Evolutionary conservation across 2,888 invertebrate species (phyloP).

Genomic region (Cylloceria caligata): DNA sequence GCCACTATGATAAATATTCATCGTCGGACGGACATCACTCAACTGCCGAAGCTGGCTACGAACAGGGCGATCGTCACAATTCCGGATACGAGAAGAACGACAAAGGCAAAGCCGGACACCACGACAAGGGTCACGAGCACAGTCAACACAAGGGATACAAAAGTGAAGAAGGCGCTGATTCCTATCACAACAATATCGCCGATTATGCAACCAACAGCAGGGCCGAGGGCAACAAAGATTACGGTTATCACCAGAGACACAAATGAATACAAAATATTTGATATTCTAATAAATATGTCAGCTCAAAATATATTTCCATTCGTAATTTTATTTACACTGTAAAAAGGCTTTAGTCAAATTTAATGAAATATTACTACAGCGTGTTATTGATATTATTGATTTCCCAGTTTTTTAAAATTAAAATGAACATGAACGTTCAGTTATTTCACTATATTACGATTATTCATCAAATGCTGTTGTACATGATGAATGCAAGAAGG

Average conservation of each 20-base stretch:
- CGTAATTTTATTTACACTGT: conserved; percentile 10
- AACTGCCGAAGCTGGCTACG: conserved; percentile 91
- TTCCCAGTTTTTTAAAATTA: background rate
- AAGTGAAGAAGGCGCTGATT: conserved; percentile 91
- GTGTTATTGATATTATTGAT: conserved; percentile 7
- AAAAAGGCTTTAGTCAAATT: conserved; percentile 17
- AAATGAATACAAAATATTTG: conserved; percentile 66
- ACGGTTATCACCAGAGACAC: conserved; percentile 87
- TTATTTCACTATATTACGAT: background rate
- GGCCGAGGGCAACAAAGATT: conserved; percentile 91
- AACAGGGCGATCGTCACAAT: conserved; percentile 93
- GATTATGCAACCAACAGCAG: conserved; percentile 92
- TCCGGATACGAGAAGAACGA: conserved; percentile 91
- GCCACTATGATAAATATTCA: conserved; percentile 92
- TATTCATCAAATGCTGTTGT: background rate
- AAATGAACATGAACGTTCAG: background rate
- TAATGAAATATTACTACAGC: conserved; percentile 23
- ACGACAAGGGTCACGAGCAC: conserved; percentile 92
- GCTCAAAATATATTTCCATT: conserved; percentile 21
- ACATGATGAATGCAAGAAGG: background rate
- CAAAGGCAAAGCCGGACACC: conserved; percentile 92
- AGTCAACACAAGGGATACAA: conserved; percentile 93
- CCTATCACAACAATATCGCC: conserved; percentile 90
- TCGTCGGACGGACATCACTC: conserved; percentile 92
- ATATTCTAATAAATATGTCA: conserved; percentile 41